Base-by-base conservation (phyloP, 2,888 invertebrate genomes). In the Pocota personata region DNA sequence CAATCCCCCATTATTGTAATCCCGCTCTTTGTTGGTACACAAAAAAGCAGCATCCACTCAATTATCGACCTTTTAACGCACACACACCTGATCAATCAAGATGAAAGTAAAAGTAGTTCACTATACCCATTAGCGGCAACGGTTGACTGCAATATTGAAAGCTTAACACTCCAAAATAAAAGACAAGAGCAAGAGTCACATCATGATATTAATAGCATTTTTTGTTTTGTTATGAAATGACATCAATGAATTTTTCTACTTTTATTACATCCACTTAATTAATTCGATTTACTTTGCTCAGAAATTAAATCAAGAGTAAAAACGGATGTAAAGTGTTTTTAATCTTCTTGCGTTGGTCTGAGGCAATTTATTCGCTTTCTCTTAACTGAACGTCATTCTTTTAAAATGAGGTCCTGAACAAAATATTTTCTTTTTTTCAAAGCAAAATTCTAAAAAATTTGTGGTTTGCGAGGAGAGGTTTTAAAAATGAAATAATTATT, bases 21-120 rank as follows among this genome's bases (percentile, higher is more conserved):
- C 48, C 16, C 37, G 37, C 27, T 32, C 14, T 30, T 57, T 30
- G 32, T 24, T 46, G 30, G 30, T 40, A 62, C 14, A 40, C 30
- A 40, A 27, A 14, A 58, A 24, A 24, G 21, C 62, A 52, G 24
- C 64, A 75, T 55, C 35, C 62, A 64, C 64, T 75, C 75, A 75
- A 66, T 76, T 76, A 76, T 66, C 66, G 76, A 76, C 76, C 62
- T 73, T 62, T 62, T 52, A 73, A 73, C 62, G 50, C 73, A 50
- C 72, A 40, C 19, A 48, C 67, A 67, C 67, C 67, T 67, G 67
- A 77, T 77, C 76, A 77, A 77, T 77, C 60, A 67, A 57, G 50
- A 40, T 58, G 50, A 55, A 40, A 69, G 66, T 7, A 69, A 52
- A 60, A 19, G 58, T 48, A 48, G 76, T 64, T 76, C 57, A 60